Base-by-base conservation (phyloP, 2,888 invertebrate genomes). In the Ephialtes manifestator region DNA sequence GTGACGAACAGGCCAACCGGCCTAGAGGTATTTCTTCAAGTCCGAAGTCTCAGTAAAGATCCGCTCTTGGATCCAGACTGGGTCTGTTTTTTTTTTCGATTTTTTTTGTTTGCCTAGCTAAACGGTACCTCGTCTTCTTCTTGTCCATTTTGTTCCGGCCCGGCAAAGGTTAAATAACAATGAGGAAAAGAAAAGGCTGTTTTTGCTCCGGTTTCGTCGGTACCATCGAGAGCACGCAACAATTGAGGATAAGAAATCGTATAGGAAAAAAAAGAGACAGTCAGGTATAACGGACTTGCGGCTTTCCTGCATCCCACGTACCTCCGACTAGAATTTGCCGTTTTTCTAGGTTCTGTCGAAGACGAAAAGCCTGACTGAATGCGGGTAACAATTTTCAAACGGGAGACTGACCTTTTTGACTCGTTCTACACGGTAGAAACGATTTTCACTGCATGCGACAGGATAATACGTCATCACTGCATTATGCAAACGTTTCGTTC, bases 221-320 rank as follows among this genome's bases (percentile, higher is more conserved):
- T 75, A 65, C 53, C 39, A 46, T 43, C 24, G 46, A 24, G 28
- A n/a, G 53, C 8, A 1, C 4, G n/a, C 20, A 20, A 39, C 11
- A 78, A 65, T 15, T 15, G 24, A 43, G 55, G 70, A 65, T 67
- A 74, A 68, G n/a, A 76, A 75, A 46, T 76, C 11, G 8, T 60
- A 43, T 11, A 28, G 67, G 31, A 39, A n/a, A 51, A 46, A 60
- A 67, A 70, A 72, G 83, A 87, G 85, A 87, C 58, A 68, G 71
- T 67, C 83, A 86, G 86, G 86, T 85, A 39, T 39, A 86, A 87
- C 82, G 86, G 86, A 81, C 63, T 70, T 55, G 86, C 68, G 84
- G 86, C 76, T 77, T 63, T 18, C 60, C 28, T 28, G 60, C 39
- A 68, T 75, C 65, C 43, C 15, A 13, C 68, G 55, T 20, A 39